A percentile compares a stretch with the other conserved stretches of the same genome.
Conservation (phyloP, 2,797 vertebrate species). For the Onychomys arenicola region DNA sequence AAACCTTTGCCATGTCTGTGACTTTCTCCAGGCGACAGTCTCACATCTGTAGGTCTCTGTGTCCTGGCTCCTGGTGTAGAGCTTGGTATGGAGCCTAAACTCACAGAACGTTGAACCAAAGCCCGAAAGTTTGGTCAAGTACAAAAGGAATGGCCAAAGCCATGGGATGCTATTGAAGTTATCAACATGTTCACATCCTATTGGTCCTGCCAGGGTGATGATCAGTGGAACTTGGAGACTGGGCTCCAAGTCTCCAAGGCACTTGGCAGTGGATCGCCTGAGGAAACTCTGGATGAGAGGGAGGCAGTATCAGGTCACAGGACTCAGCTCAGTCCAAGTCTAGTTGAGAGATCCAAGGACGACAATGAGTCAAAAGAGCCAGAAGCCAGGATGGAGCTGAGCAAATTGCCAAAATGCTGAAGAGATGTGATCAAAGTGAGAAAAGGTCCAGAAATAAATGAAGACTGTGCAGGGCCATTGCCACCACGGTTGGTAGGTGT, state of each 20-base stretch:
- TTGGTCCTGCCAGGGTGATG: neutral
- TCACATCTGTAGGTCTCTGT: neutral
- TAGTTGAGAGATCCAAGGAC: conserved; percentile 1
- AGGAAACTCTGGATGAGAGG: neutral
- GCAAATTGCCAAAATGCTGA: conserved; percentile 14
- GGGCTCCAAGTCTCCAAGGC: conserved; percentile 31
- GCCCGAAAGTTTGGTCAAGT: neutral
- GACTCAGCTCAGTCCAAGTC: neutral
- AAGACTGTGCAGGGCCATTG: conserved; percentile 1
- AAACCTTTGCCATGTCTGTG: neutral
- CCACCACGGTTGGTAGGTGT: neutral
- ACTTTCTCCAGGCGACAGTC: neutral
- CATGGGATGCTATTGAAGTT: neutral
- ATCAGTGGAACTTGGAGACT: neutral
- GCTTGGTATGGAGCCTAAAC: neutral
- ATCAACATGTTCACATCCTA: neutral
- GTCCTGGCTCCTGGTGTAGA: neutral
- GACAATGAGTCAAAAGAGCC: conserved; percentile 25
- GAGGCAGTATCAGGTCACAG: neutral
- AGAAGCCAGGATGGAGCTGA: conserved; percentile 1
- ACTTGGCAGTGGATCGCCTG: neutral
- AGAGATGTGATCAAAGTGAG: conserved; percentile 35
- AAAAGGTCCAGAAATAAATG: conserved; percentile 12
- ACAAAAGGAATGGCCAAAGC: conserved; percentile 11
- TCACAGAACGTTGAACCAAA: conserved; percentile 20